These are phyloP conservation scores for Xiphydria camelus DNA, from an alignment of 2,888 invertebrate species.

Conservation along the genomic window DNA sequence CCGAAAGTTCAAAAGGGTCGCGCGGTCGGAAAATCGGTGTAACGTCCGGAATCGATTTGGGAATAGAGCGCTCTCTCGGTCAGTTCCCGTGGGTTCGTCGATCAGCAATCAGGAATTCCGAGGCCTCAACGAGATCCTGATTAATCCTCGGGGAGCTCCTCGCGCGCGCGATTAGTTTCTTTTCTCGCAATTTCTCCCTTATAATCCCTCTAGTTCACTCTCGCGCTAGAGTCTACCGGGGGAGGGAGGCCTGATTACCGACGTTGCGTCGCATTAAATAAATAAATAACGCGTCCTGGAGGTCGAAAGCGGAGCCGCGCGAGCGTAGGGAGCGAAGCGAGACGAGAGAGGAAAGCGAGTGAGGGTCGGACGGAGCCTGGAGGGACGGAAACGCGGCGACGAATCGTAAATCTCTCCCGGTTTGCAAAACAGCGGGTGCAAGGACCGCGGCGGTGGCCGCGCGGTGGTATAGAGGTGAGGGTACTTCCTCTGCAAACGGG, in stretches of 20 bases:
- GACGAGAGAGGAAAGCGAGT: neutral
- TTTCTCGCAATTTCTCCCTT: neutral
- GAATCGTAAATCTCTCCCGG: too few species aligned
- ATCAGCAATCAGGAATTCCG: slow-evolving; percentile 29
- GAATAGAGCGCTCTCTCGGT: slow-evolving; percentile 30
- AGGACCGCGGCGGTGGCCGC: too few species aligned
- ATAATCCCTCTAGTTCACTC: neutral
- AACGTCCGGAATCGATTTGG: slow-evolving; percentile 42
- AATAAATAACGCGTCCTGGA: too few species aligned
- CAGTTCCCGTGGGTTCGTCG: slow-evolving; percentile 36
- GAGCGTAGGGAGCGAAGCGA: too few species aligned
- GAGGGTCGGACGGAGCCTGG: neutral
- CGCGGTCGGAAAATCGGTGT: neutral
- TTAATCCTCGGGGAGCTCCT: slow-evolving; percentile 35
- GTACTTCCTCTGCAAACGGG: too few species aligned
- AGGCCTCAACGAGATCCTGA: slow-evolving; percentile 31
- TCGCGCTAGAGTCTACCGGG: too few species aligned
- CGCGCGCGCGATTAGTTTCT: neutral
- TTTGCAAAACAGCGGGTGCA: too few species aligned
- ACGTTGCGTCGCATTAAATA: too few species aligned
- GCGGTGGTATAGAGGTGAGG: too few species aligned
- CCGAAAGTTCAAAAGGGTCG: too few species aligned
- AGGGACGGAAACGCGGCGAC: too few species aligned
- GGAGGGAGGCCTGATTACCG: too few species aligned
- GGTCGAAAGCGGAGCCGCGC: neutral